phyloP scores from a whole-genome alignment of 2,888 invertebrate genomes.

The Epiblema foenella region DNA sequence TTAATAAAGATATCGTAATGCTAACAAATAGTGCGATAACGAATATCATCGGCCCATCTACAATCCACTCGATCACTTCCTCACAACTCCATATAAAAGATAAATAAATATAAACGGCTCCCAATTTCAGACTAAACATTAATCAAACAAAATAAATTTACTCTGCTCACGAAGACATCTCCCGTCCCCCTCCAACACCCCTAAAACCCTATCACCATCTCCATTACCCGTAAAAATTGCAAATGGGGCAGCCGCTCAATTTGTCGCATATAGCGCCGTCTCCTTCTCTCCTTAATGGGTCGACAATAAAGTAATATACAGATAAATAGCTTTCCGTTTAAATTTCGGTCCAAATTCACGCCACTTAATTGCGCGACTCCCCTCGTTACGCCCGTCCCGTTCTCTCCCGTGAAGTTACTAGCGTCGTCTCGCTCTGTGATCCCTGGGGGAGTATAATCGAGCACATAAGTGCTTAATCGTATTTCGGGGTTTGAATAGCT shows the following conservation, averaged over 20 bases:
- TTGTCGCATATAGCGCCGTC: constrained; percentile 64
- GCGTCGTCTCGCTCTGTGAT: constrained; percentile 62
- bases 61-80: constrained; percentile 31
- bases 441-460: constrained; percentile 75
- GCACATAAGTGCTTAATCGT: constrained; percentile 84
- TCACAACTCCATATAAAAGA: constrained; percentile 21
- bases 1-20: neutral
- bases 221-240: constrained; percentile 59
- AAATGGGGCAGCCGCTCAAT: constrained; percentile 64
- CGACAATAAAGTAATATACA: constrained; percentile 84
- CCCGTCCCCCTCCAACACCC: constrained; percentile 53
- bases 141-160: constrained; percentile 44
- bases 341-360: constrained; percentile 81
- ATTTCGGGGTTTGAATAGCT: constrained; percentile 73
- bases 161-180: constrained; percentile 65
- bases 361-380: constrained; percentile 81
- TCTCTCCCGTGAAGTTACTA: constrained; percentile 50
- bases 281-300: constrained; percentile 75
- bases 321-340: constrained; percentile 82
- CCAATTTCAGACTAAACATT: constrained; percentile 36
- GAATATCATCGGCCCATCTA: neutral
- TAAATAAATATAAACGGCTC: constrained; percentile 34
- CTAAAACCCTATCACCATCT: constrained; percentile 29
- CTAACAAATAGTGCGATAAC: neutral
- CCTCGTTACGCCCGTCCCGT: constrained; percentile 60